Base-by-base conservation (phyloP, 2,797 vertebrate genomes). In the Rhodeus uyekii region DNA sequence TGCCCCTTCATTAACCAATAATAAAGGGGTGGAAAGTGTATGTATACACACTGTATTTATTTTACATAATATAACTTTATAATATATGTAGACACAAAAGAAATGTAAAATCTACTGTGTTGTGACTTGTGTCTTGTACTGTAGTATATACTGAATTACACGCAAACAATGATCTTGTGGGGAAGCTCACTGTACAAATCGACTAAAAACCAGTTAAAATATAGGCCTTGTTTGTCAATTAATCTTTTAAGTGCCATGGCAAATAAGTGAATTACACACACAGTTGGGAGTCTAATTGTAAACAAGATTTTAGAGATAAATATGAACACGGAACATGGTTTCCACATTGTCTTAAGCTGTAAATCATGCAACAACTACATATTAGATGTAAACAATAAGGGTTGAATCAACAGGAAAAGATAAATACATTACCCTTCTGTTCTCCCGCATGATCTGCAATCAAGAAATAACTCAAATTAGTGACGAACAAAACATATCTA, bases 211-310 rank as follows among this genome's bases (percentile, higher is more conserved):
- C n/a, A 27, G 29, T 46, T 80, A 58, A 71, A 71, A 44, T 32
- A 71, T 46, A 61, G 22, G n/a, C 42, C 7, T 46, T 61, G 38
- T 46, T 48, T 80, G 42, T 8, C 53, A 72, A 48, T 77, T 64
- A 14, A 44, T 77, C 74, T 67, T 75, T 44, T 13, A 34, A 61
- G 39, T 72, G 53, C 78, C 67, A 72, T 72, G 67, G 68, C 22
- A 60, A 80, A 80, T 77, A 77, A 77, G 60, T 77, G 75, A 72
- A 71, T 80, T 81, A 81, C 3, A 5, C 80, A 81, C 55, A 64
- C 60, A 74, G 39, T 74, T 19, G 34, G 22, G 34, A 65, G 60
- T 5, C 60, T 74, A 44, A 63, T 48, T 71, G 61, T 80, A 58
- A 80, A 80, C 50, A 80, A 44, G 65, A 80, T 71, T 80, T 80